Evolutionary conservation across 2,888 invertebrate genomes (phyloP), one percentile per base, ranked within the genome.

Genomic region (Callyntrura guangdongensis): DNA sequence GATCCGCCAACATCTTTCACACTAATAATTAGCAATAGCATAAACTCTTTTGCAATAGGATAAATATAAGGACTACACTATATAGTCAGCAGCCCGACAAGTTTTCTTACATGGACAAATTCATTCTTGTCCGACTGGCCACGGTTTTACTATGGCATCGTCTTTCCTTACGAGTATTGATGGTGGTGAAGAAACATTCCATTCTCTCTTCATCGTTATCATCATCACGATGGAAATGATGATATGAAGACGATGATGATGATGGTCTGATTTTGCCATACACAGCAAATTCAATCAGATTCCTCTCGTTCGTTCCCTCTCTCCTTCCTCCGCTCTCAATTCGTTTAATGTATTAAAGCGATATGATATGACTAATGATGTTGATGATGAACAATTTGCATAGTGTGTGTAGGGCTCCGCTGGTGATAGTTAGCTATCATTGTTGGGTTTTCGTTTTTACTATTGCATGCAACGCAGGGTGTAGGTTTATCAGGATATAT

Each of bases 271-370:
- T 64, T 64, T 64, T 25, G 64, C 64, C 64, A 64, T 25, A 64
- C 64, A 64, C 22, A 53, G 36, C 36, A 59, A 59, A n/a, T 17
- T 59, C 59, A 59, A 59, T 59, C 59, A 59, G 59, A 59, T 59
- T 59, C 17, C 17, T 59, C 17, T 36, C 36, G 36, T 36, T 36
- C 3, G 36, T 36, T 36, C 36, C 6, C 36, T 36, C 36, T 36
- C 36, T 36, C 2, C 6, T 6, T 36, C 36, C 36, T 36, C 36
- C 36, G 36, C 36, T 36, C 59, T 59, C 59, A 3, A 17, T 17
- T 59, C 17, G 59, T 59, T 59, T 59, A 36, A 36, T 36, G 36
- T 59, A 17, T 59, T 59, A 6, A n/a, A 17, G 17, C 59, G 17
- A 59, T 59, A 59, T 59, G 36, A 36, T 36, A 36, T 36, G 36